Evolutionary conservation across 2,797 vertebrate genomes (phyloP), one percentile per base, ranked within the genome.

Genomic region (Acanthis flammea): DNA sequence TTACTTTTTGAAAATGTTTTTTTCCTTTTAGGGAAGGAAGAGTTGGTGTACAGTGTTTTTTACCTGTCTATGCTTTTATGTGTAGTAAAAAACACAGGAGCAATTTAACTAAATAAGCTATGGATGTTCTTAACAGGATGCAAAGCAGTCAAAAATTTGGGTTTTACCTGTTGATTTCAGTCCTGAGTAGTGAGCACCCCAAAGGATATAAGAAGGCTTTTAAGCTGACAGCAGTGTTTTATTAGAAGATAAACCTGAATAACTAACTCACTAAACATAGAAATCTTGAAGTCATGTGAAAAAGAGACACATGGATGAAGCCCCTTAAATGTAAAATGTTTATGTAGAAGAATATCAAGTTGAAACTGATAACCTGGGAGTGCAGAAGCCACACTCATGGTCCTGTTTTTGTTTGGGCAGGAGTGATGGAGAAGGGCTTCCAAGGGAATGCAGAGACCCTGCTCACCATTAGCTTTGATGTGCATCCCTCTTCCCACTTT

Each of bases 51-150:
- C n/a, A 50, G 10, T 67, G 35, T 14, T 22, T 90, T 60, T 71
- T 76, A 70, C 25, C 28, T 90, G 35, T 75, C 80, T 78, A 35
- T 84, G 24, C 30, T 83, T 93, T 90, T 61, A 91, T 57, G 45
- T 81, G 42, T 57, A 65, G 87, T 50, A 78, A 83, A 83, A 91
- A 81, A 22, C 13, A 4, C 24, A 45, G 61, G 35, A 61, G 19
- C 16, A 84, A 31, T 93, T 85, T 68, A 74, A 75, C 65, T 91
- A 71, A 90, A 65, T 90, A 77, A 88, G 9, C 14, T 39, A 61
- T 71, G 66, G 54, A 30, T 80, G 45, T 57, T 87, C 84, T 65
- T 92, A 68, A 68, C 10, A 50, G 48, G 25, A 84, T 22, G 5
- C 5, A 4, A 19, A n/a, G 41, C 53, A 90, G 12, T 13, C 57